phyloP scores from a whole-genome alignment of 2,113 vertebrate species.

The Heloderma charlesbogerti region DNA sequence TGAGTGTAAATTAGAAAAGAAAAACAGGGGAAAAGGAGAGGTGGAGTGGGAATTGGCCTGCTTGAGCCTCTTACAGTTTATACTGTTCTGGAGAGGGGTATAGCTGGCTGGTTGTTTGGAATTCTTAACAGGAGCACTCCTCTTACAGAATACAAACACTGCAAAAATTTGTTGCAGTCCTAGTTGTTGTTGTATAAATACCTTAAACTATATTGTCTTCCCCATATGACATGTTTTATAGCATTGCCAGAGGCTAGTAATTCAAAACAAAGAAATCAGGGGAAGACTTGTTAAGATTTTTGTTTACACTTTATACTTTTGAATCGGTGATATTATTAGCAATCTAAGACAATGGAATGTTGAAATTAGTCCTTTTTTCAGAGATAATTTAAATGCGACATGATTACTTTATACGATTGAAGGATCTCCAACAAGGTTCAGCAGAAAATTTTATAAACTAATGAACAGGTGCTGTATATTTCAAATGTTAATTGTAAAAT shows the following conservation, averaged over 20 bases:
- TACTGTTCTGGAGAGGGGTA: background rate
- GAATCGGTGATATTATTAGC: background rate
- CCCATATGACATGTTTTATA: background rate
- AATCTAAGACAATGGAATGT: background rate
- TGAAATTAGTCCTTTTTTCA: background rate
- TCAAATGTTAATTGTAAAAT: background rate
- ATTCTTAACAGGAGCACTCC: background rate
- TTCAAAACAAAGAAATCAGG: background rate
- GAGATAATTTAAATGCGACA: background rate
- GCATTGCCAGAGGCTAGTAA: background rate
- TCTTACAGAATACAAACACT: too few relatives aligned
- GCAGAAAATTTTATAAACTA: background rate
- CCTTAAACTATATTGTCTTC: background rate
- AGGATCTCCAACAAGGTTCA: background rate
- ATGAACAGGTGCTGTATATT: background rate
- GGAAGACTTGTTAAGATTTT: background rate
- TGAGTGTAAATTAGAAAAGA: background rate
- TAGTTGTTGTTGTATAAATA: background rate
- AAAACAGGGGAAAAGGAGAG: background rate
- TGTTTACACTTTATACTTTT: background rate
- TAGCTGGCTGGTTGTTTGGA: background rate
- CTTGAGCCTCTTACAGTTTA: background rate
- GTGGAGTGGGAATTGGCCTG: background rate
- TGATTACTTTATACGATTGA: background rate
- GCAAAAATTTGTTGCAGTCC: too few relatives aligned